Base-by-base conservation (phyloP, 2,888 invertebrate genomes). In the Pheosia gnoma region DNA sequence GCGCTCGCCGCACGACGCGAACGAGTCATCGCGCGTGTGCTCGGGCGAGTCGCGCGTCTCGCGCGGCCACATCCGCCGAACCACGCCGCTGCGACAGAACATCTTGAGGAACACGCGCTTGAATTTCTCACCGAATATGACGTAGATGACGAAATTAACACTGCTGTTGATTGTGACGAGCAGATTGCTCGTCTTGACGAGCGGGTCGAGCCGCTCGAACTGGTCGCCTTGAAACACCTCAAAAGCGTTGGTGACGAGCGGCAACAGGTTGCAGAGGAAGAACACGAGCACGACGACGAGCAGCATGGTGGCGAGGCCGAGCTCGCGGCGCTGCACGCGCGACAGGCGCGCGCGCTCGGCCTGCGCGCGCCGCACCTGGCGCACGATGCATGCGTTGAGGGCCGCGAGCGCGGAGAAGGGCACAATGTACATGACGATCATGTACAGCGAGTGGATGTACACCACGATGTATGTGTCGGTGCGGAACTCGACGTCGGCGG, bases 111-210 rank as follows among this genome's bases (percentile, higher is more conserved):
- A 98, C 71, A 98, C 95, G 67, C 97, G 94, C 85, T 98, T 97
- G 93, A 99, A 99, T 87, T 99, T 99, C 86, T 99, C 98, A 1
- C 99, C 99, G 87, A 99, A 99, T 72, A 98, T 98, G 72, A 99
- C 98, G 93, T 99, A 99, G 78, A 99, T 98, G 71, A 99, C 96
- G 88, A 99, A 99, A 92, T 99, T 99, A 68, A 99, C 98, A 83
- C 98, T 98, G 82, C 98, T 98, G 94, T 99, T 99, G 86, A 99
- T 96, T 69, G 98, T 99, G 62, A 99, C 98, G 68, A 99, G 95
- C 61, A 99, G 95, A 91, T 99, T 99, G 83, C 97, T 98, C 49
- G 95, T 95, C 81, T 97, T 96, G 59, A 98, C 96, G 78, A 97
- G 93, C 79, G 96, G 95, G 77, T 96, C 95, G 71, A 93, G 86